phyloP scores from a whole-genome alignment of 2,113 vertebrate genomes.

The Lampris incognitus region DNA sequence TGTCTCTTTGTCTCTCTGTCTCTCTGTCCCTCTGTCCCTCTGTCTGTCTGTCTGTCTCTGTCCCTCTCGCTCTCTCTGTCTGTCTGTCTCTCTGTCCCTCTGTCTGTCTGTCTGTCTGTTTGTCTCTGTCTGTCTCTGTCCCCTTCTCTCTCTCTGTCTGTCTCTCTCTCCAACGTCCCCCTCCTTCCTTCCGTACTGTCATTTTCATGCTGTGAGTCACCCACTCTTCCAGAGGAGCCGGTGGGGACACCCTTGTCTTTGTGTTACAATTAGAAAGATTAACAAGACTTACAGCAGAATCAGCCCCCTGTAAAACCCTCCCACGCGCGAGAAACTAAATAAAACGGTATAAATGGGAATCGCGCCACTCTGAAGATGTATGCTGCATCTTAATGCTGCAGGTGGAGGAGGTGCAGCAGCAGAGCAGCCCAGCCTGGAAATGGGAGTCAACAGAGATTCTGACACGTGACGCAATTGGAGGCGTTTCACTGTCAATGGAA shows the following conservation, averaged over 20 bases:
- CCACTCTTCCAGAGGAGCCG: slow-evolving; percentile 18
- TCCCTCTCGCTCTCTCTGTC: too few relatives aligned
- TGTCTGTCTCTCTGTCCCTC: too few relatives aligned
- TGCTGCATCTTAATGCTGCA: slow-evolving; percentile 14
- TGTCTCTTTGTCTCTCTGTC: too few relatives aligned
- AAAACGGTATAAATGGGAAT: background rate
- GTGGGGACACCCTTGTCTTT: slow-evolving; percentile 15
- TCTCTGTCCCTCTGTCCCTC: too few relatives aligned
- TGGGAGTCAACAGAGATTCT: too few relatives aligned
- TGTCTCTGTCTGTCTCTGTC: too few relatives aligned
- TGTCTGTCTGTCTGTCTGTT: background rate
- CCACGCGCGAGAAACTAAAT: slow-evolving; percentile 21
- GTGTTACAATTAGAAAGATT: slow-evolving; percentile 33
- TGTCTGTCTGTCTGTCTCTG: too few relatives aligned
- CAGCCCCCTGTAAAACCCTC: slow-evolving; percentile 20
- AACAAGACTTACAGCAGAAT: slow-evolving; percentile 36
- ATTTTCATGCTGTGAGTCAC: background rate
- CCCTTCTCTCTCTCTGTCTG: too few relatives aligned
- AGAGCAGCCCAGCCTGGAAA: background rate
- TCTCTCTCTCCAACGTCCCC: too few relatives aligned
- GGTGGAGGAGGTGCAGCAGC: slow-evolving; percentile 26
- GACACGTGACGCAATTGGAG: too few relatives aligned
- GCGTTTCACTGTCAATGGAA: too few relatives aligned
- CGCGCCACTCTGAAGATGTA: slow-evolving; percentile 19
- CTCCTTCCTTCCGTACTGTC: too few relatives aligned